A percentile compares a stretch with the other conserved stretches of the same genome.
These are phyloP conservation scores for Corvus cornix DNA, from an alignment of 2,113 vertebrate genomes.

Conservation along the genomic window DNA sequence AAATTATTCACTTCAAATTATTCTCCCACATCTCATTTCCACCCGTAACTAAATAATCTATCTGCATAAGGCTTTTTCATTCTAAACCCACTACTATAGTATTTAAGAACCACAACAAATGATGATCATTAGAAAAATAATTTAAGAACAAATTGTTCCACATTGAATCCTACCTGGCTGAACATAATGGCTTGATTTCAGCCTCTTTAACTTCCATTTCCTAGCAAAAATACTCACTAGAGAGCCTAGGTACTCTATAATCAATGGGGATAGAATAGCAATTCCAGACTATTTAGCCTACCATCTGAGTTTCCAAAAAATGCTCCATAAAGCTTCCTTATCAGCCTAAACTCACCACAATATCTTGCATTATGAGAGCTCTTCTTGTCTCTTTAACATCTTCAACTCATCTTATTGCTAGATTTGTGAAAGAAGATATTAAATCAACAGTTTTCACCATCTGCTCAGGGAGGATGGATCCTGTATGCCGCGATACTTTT, in stretches of 20 bases:
- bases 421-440: neutral
- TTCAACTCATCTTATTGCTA: neutral
- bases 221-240: neutral
- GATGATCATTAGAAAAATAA: neutral
- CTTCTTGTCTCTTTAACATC: neutral
- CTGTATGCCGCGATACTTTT: neutral
- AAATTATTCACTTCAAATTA: constrained; percentile 1
- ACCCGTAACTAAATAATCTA: neutral
- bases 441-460: neutral
- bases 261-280: neutral
- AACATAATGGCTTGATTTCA: neutral
- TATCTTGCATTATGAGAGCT: neutral
- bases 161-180: neutral
- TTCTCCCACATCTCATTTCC: neutral
- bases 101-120: neutral
- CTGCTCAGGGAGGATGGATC: neutral
- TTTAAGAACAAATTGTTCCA: neutral
- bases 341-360: neutral
- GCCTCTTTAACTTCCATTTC: neutral
- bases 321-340: neutral
- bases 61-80: neutral
- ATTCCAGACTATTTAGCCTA: neutral
- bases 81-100: neutral
- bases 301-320: neutral
- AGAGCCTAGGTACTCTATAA: neutral